Conservation (phyloP, 2,888 invertebrate genomes). For the Drosophila hamatofila region DNA sequence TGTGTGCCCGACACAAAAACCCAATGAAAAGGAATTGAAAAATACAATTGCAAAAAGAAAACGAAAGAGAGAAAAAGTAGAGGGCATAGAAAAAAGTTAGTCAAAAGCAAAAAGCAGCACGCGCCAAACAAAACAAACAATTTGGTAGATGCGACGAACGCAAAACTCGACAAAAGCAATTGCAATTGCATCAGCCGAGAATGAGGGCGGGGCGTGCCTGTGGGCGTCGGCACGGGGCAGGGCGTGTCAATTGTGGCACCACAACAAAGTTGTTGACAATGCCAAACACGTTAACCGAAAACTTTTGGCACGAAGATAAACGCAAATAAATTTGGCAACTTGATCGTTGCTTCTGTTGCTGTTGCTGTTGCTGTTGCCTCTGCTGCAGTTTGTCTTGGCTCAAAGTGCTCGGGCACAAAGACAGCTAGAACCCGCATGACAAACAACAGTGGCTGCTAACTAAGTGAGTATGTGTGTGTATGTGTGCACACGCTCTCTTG, state of each 20-base stretch:
- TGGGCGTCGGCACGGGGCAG: neutral
- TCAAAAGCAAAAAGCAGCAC: conserved; percentile 60
- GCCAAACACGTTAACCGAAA: conserved; percentile 78
- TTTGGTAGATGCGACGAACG: conserved; percentile 62
- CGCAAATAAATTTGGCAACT: conserved; percentile 77
- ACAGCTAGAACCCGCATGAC: conserved; percentile 43
- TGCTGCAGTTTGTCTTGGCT: conserved; percentile 37
- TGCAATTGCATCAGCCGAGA: conserved; percentile 61
- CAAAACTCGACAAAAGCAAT: conserved; percentile 74
- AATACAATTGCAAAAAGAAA: conserved; percentile 12
- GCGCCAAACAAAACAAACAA: conserved; percentile 74
- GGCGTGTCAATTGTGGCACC: conserved; percentile 61
- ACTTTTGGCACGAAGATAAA: conserved; percentile 76
- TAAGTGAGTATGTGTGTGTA: neutral
- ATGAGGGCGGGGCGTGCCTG: neutral
- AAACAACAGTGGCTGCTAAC: conserved; percentile 39
- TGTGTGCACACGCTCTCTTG: neutral
- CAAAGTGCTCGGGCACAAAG: conserved; percentile 45
- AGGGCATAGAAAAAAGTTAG: conserved; percentile 34
- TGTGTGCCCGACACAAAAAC: conserved; percentile 47
- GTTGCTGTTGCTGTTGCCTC: neutral
- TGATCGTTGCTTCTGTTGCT: conserved; percentile 46
- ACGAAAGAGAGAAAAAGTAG: conserved; percentile 3
- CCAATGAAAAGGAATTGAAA: conserved; percentile 30
- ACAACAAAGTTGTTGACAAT: conserved; percentile 79